These are phyloP conservation scores for Ploceus nigricollis DNA, from an alignment of 2,113 vertebrate genomes.

Conservation along the genomic window DNA sequence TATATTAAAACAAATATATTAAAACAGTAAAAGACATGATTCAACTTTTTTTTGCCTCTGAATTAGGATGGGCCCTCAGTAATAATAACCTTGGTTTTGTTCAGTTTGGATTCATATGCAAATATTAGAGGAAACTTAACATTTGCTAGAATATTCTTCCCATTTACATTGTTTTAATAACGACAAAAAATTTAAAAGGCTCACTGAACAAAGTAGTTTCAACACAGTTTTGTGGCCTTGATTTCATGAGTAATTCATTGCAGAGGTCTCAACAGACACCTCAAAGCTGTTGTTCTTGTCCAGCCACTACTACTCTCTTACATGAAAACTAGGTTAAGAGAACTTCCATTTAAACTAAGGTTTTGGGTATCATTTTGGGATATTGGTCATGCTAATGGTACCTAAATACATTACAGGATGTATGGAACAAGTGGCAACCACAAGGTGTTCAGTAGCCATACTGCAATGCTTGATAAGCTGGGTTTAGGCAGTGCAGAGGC, in stretches of 20 bases:
- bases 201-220: background rate
- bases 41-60: background rate
- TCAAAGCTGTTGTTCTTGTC: background rate
- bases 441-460: background rate
- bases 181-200: background rate
- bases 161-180: slow-evolving; percentile 1
- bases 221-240: background rate
- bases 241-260: background rate
- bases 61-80: background rate
- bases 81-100: background rate
- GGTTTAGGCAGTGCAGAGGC: background rate
- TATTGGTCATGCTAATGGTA: background rate
- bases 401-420: background rate
- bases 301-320: background rate
- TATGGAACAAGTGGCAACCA: background rate
- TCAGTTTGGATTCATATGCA: background rate
- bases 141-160: background rate
- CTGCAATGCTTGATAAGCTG: accelerated
- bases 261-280: background rate
- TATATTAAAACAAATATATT: background rate
- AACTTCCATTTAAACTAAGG: background rate
- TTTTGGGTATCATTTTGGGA: background rate
- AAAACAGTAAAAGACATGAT: background rate
- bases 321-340: background rate
- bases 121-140: background rate